phyloP scores from a whole-genome alignment of 92 coral and sea anemone species.

The Palythoa heliodiscus region DNA sequence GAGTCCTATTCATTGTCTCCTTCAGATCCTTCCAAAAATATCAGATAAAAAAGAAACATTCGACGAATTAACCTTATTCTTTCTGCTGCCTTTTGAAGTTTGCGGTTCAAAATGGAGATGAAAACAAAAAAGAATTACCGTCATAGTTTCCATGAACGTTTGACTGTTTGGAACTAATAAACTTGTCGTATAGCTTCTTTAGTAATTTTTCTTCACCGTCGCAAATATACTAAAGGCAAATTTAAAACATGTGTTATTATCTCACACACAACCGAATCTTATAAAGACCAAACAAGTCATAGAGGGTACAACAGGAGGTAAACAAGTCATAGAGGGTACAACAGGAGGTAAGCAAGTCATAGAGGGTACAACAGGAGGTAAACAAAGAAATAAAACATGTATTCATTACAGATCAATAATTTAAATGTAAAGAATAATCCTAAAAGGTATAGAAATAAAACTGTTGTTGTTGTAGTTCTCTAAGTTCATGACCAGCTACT shows the following conservation, averaged over 20 bases:
- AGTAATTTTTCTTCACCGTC: slow-evolving; percentile 81
- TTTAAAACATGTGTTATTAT: not conserved
- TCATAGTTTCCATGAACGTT: slow-evolving; percentile 33
- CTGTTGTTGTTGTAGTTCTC: too few species aligned
- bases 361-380: not conserved
- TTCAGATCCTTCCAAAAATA: too few species aligned
- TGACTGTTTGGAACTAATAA: slow-evolving; percentile 39
- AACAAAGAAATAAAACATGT: too few species aligned
- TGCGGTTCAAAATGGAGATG: not conserved
- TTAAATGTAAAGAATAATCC: too few species aligned
- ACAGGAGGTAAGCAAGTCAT: not conserved
- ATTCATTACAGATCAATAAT: too few species aligned
- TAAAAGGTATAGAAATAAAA: too few species aligned
- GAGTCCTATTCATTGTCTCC: too few species aligned
- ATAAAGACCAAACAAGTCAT: not conserved
- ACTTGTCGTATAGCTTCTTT: slow-evolving; percentile 79
- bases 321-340: not conserved
- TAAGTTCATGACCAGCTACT: not conserved
- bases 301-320: not conserved
- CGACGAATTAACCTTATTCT: not conserved
- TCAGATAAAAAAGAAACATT: not conserved
- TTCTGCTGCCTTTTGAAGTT: not conserved
- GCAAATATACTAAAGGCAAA: slow-evolving; percentile 66
- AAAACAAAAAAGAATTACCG: slow-evolving; percentile 4
- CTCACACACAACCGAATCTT: not conserved